Evolutionary conservation across 2,888 invertebrate species (phyloP).

Genomic region (Biston betularia): DNA sequence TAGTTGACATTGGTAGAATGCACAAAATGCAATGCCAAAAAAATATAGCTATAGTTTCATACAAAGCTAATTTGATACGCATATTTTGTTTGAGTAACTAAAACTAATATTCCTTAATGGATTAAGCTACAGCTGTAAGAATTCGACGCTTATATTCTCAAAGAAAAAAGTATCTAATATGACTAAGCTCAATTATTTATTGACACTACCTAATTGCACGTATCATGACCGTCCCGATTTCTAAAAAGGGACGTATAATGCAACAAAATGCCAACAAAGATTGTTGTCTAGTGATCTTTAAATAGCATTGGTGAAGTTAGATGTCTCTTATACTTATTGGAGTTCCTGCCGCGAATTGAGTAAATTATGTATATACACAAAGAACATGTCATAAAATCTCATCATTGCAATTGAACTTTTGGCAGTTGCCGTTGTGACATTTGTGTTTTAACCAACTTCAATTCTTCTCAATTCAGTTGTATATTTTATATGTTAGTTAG

Average conservation of each 20-base stretch:
- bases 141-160: background rate
- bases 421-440: no score
- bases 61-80: no score
- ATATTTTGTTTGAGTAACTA: no score
- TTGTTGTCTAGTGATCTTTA: conserved; percentile 28
- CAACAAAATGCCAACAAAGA: conserved; percentile 36
- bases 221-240: conserved; percentile 28
- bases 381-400: no score
- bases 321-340: conserved; percentile 13
- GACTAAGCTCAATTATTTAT: background rate
- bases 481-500: no score
- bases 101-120: no score
- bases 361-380: background rate
- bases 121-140: background rate
- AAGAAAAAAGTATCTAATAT: background rate
- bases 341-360: background rate
- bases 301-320: conserved; percentile 8
- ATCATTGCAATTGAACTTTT: no score
- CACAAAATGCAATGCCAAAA: no score
- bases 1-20: no score
- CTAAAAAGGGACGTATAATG: conserved; percentile 30
- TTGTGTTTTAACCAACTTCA: no score
- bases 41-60: no score
- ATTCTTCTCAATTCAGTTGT: no score
- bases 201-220: conserved; percentile 27